Conservation (phyloP, 2,113 vertebrate species). For the Rafetus swinhoei region DNA sequence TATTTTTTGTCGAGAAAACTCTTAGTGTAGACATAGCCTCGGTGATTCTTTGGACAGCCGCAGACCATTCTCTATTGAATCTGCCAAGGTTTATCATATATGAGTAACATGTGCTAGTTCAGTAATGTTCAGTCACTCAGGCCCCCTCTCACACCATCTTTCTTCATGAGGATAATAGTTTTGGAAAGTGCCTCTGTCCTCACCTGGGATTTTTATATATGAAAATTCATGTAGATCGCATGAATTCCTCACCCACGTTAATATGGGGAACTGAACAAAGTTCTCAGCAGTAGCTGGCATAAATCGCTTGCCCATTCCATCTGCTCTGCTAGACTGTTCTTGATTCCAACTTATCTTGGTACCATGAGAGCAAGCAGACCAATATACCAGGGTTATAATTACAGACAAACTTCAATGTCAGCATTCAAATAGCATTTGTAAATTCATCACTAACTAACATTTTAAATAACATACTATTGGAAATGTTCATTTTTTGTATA, state of each 20-base stretch:
- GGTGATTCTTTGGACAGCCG: not conserved
- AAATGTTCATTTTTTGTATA: not conserved
- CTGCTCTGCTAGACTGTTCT: not conserved
- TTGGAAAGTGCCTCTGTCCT: constrained; percentile 16
- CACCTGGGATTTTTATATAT: constrained; percentile 24
- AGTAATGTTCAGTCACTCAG: constrained; percentile 31
- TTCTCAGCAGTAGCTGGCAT: not conserved
- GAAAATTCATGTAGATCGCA: constrained; percentile 41
- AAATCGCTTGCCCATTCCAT: not conserved
- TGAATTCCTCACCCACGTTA: constrained; percentile 35
- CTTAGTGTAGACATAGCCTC: not conserved
- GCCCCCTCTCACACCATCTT: constrained; percentile 56
- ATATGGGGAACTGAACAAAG: not conserved
- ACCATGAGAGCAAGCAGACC: not conserved
- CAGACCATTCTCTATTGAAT: constrained; percentile 46
- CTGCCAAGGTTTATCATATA: constrained; percentile 50
- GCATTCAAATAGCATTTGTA: not conserved
- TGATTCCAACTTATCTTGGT: not conserved
- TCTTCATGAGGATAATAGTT: constrained; percentile 28
- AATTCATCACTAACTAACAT: not conserved
- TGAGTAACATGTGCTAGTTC: constrained; percentile 56
- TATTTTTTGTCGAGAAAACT: no score
- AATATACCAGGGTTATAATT: constrained; percentile 4
- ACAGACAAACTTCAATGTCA: not conserved
- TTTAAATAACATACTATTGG: not conserved